Evolutionary conservation across 2,888 invertebrate species (phyloP), one percentile per base, ranked within the genome.

Genomic region (Cabera pusaria): DNA sequence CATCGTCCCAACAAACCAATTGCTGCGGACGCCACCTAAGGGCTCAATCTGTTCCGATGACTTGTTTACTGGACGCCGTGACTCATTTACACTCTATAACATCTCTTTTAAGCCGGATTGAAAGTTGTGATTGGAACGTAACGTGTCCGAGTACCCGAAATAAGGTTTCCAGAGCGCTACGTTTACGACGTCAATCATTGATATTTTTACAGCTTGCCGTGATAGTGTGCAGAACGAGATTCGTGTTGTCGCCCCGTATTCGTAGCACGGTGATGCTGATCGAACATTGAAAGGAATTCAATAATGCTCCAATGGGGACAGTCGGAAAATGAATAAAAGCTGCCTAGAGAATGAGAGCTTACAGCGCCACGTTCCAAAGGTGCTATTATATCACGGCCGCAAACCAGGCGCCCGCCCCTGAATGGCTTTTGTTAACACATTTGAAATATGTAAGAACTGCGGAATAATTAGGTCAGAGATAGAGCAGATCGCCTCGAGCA

Each of bases 161-260:
- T 48, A 48, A 51, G 47, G 52, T 42, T 59, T 56, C 54, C 49
- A 59, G 40, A 42, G 55, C 41, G 57, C 57, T 49, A 56, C 46
- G 49, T 54, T 65, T 60, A 65, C 59, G 56, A 64, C 55, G 56
- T 62, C 59, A 66, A 72, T 67, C 74, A 71, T 70, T 59, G 69
- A 69, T 71, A 74, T 73, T 73, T 72, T 68, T 66, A 64, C 60
- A 63, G 52, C 46, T 59, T 35, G 33, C 38, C 47, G 43, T 52
- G 46, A 59, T 50, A 28, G 43, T 32, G 43, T 32, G 40, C 32
- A 33, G 45, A n/a, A 51, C 27, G 31, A 42, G 43, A 35, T 35
- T 17, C 22, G 7, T 34, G 5, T 11, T 21, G 31, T 22, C 10
- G 29, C 9, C 22, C 14, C 12, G 14, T 11, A 2, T 6, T 22